Evolutionary conservation across 2,797 vertebrate genomes (phyloP).

Genomic region (Nyctalus aviator): DNA sequence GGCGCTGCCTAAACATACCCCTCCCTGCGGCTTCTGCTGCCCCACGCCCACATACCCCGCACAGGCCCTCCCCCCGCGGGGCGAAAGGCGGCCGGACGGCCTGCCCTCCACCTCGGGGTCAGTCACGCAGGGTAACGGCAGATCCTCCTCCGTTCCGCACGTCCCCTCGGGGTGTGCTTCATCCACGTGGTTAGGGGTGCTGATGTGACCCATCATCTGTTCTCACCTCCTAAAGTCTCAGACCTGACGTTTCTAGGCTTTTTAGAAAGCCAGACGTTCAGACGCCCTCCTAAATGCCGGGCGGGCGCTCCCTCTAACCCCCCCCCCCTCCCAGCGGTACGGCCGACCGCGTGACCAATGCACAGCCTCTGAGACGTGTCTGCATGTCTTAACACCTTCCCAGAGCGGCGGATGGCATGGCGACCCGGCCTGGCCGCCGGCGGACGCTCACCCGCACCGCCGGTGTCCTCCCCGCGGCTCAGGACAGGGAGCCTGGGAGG

Average conservation of each 20-base stretch:
- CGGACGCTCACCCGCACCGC: background rate
- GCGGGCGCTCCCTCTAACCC: background rate
- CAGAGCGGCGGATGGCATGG: background rate
- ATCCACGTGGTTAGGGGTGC: too few species aligned
- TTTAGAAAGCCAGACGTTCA: too few species aligned
- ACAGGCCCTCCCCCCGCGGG: background rate
- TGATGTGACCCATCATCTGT: too few species aligned
- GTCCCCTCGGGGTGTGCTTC: too few species aligned
- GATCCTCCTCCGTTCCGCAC: too few species aligned
- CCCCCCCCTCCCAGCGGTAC: background rate
- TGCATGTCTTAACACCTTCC: slow-evolving; percentile 33
- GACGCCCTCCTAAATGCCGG: background rate
- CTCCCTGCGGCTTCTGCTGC: background rate
- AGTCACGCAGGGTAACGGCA: too few species aligned
- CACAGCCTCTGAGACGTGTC: slow-evolving; percentile 40
- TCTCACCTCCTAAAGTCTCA: too few species aligned
- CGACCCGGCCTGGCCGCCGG: background rate
- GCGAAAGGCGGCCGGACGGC: background rate
- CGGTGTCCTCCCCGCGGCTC: background rate
- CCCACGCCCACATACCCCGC: background rate
- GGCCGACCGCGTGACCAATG: background rate
- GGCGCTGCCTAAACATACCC: background rate
- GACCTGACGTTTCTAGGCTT: too few species aligned
- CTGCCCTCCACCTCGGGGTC: too few species aligned
- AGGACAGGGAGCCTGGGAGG: background rate